These are phyloP conservation scores for Salticus scenicus DNA, from an alignment of 2,888 invertebrate genomes.

Conservation along the genomic window DNA sequence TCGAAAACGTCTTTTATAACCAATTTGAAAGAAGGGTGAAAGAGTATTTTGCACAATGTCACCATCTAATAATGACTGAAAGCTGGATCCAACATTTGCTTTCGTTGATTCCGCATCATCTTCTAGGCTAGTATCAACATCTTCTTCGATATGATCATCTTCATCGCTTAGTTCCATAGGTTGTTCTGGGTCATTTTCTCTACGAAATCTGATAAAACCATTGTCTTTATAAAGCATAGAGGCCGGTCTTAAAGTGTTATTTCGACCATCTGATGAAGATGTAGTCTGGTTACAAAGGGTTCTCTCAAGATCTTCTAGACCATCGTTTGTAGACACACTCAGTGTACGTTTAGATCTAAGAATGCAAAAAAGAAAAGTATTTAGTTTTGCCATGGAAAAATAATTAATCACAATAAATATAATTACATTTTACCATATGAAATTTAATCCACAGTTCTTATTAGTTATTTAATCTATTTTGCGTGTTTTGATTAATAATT, in stretches of 20 bases:
- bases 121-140: constrained; percentile 56
- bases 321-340: constrained; percentile 55
- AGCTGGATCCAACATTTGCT: constrained; percentile 69
- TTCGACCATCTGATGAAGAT: constrained; percentile 48
- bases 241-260: constrained; percentile 74
- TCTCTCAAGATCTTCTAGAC: constrained; percentile 49
- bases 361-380: neutral
- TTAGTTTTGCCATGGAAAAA: no score
- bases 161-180: constrained; percentile 71
- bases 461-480: no score
- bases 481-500: no score
- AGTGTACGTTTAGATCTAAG: constrained; percentile 59
- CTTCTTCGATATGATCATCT: constrained; percentile 54
- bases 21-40: constrained; percentile 70
- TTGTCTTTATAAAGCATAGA: constrained; percentile 93
- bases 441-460: no score
- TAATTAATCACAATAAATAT: no score
- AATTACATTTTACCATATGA: no score
- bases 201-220: constrained; percentile 89
- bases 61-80: constrained; percentile 62
- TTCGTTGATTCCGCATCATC: constrained; percentile 69
- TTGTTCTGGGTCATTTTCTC: constrained; percentile 79
- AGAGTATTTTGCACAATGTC: constrained; percentile 63
- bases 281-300: constrained; percentile 44
- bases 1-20: constrained; percentile 61